Evolutionary conservation across 2,888 invertebrate species (phyloP).

Genomic region (Drosophila meridionalis): DNA sequence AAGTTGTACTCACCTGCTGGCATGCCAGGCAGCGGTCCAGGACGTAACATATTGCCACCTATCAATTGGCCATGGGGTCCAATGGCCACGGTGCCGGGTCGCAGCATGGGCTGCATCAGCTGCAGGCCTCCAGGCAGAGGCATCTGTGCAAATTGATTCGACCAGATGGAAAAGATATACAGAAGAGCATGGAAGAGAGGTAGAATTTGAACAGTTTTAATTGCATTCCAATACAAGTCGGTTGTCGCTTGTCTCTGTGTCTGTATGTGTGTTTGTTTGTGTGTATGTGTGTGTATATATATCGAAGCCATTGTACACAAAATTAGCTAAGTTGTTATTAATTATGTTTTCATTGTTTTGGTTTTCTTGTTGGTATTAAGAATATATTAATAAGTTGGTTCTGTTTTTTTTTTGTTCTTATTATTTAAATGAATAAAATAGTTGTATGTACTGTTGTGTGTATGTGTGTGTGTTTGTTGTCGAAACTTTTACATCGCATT

Average conservation of each 20-base stretch:
- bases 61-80: conserved; percentile 83
- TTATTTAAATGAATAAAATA: conserved; percentile 64
- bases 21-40: conserved; percentile 82
- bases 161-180: conserved; percentile 51
- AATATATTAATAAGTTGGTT: conserved; percentile 69
- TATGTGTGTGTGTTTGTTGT: conserved; percentile 36
- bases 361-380: conserved; percentile 51
- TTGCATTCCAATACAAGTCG: conserved; percentile 10
- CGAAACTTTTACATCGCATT: conserved; percentile 81
- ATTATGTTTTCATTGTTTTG: conserved; percentile 56
- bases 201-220: conserved; percentile 52
- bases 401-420: conserved; percentile 69
- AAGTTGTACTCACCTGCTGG: conserved; percentile 81
- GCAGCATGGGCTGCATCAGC: conserved; percentile 84
- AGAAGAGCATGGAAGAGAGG: conserved; percentile 75
- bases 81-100: conserved; percentile 83
- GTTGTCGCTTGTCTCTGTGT: conserved; percentile 30
- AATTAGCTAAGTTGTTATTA: conserved; percentile 78
- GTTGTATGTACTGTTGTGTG: conserved; percentile 43
- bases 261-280: conserved; percentile 3
- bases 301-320: conserved; percentile 80
- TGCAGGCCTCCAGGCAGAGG: conserved; percentile 83
- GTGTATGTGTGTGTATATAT: conserved; percentile 46
- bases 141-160: conserved; percentile 53
- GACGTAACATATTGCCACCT: conserved; percentile 84